Percentiles rank a stretch among this genome's conserved stretches.
phyloP scores from a whole-genome alignment of 2,888 invertebrate species.

The Dicycla oo region DNA sequence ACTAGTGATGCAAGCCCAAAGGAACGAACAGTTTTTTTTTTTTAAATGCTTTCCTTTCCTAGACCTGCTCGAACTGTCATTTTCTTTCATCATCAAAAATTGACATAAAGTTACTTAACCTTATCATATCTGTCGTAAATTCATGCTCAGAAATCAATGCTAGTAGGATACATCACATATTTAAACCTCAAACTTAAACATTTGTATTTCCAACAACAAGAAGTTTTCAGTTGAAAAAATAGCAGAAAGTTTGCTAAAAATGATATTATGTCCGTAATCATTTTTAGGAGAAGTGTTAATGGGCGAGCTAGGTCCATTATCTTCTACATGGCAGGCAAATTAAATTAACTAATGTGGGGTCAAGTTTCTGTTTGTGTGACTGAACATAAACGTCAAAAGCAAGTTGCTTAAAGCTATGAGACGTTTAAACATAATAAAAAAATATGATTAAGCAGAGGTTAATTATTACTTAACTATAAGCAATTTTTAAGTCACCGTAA shows the following conservation, averaged over 20 bases:
- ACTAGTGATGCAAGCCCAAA: constrained; percentile 10
- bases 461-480: too few species aligned
- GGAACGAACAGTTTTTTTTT: background rate
- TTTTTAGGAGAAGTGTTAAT: background rate
- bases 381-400: too few species aligned
- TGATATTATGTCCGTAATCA: background rate
- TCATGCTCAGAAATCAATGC: background rate
- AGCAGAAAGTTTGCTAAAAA: background rate
- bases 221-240: background rate
- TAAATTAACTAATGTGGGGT: constrained; percentile 8
- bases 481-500: too few species aligned
- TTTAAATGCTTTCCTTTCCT: background rate
- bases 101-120: background rate
- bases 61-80: background rate
- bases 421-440: too few species aligned
- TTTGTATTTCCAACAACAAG: background rate
- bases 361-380: constrained; percentile 5
- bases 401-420: too few species aligned
- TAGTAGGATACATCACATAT: background rate
- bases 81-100: background rate
- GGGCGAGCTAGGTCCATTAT: constrained; percentile 4
- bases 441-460: too few species aligned
- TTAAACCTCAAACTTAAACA: background rate
- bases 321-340: constrained; percentile 3
- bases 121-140: background rate